A percentile compares a stretch with the other conserved stretches of the same genome.
Evolutionary conservation across 2,113 vertebrate species (phyloP).

Genomic region (Melozone crissalis): DNA sequence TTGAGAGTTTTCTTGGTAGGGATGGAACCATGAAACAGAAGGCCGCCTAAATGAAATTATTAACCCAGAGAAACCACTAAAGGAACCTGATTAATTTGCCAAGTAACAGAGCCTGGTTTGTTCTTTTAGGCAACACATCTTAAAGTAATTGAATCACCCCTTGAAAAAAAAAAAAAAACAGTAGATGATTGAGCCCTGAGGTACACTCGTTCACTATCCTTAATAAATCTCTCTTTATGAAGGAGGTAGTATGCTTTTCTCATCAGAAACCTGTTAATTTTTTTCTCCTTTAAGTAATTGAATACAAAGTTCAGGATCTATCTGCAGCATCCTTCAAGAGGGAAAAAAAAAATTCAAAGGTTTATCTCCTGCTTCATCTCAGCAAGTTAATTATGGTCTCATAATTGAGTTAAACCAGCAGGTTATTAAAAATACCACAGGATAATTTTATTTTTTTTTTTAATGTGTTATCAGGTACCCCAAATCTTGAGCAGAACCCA

Average conservation of each 20-base stretch:
- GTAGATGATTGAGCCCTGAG: constrained; percentile 63
- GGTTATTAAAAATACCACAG: constrained; percentile 50
- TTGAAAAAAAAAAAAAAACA: constrained; percentile 48
- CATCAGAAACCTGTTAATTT: constrained; percentile 60
- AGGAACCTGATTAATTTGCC: constrained; percentile 67
- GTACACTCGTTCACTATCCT: constrained; percentile 5
- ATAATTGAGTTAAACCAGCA: constrained; percentile 50
- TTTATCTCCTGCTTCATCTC: constrained; percentile 58
- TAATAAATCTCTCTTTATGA: constrained; percentile 62
- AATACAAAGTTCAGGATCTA: constrained; percentile 54
- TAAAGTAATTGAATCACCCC: constrained; percentile 67
- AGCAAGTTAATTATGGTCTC: constrained; percentile 54
- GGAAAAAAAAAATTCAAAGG: constrained; percentile 28
- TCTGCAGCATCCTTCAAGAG: constrained; percentile 22
- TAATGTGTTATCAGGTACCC: neutral
- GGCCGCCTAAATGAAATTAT: constrained; percentile 53
- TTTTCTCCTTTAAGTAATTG: constrained; percentile 57
- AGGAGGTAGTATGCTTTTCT: constrained; percentile 52
- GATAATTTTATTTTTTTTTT: neutral
- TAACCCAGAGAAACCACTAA: constrained; percentile 57
- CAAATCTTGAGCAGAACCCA: neutral
- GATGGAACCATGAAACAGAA: constrained; percentile 46
- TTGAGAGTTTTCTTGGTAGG: constrained; percentile 11
- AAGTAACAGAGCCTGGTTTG: constrained; percentile 50
- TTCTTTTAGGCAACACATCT: constrained; percentile 67